Conservation (phyloP, 2,888 invertebrate species). For the Cephus sareptanus region DNA sequence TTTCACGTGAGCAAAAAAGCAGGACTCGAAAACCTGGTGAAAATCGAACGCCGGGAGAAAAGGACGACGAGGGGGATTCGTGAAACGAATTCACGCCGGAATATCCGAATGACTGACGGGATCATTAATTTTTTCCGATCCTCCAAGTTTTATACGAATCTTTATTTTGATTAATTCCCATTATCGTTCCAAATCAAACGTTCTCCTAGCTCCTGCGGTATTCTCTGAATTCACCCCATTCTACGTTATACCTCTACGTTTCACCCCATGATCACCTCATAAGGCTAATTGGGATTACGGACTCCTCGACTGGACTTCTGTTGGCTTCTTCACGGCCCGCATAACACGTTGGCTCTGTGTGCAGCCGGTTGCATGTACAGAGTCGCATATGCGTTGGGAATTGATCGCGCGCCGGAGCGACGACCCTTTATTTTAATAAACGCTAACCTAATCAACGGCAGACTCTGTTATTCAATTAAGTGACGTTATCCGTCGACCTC, state of each 20-base stretch:
- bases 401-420: constrained; percentile 38
- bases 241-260: neutral
- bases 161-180: neutral
- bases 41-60: neutral
- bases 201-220: neutral
- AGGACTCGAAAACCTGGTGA: neutral
- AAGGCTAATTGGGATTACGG: constrained; percentile 16
- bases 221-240: neutral
- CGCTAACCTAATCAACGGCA: constrained; percentile 52
- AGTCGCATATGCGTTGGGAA: neutral
- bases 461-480: constrained; percentile 50
- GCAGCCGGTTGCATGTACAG: neutral
- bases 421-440: constrained; percentile 59
- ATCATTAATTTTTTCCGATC: neutral
- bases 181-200: neutral
- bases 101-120: neutral
- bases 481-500: neutral
- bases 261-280: neutral
- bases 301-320: constrained; percentile 4
- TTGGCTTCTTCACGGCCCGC: constrained; percentile 17
- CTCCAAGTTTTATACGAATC: neutral
- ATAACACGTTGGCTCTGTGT: neutral
- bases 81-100: neutral
- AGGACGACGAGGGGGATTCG: neutral
- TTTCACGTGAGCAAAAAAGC: neutral